Percentiles rank a stretch among this genome's conserved stretches.
Conservation (phyloP, 2,113 vertebrate species). For the Felis chaus region DNA sequence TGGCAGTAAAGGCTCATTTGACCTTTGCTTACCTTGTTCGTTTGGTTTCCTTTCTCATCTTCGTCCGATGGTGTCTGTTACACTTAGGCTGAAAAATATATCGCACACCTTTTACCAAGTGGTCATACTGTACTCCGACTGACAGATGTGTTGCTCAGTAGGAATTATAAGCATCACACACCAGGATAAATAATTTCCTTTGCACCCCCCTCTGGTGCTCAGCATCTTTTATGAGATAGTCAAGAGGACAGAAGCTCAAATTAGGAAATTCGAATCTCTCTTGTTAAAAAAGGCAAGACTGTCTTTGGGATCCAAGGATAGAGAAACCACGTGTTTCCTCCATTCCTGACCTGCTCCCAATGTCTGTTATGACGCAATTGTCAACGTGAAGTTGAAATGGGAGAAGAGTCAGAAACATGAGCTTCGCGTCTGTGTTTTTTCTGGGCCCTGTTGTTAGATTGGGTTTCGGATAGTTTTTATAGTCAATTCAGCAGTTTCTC, state of each 20-base stretch:
- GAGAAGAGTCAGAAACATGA: neutral
- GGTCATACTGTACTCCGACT: neutral
- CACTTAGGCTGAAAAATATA: neutral
- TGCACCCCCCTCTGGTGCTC: neutral
- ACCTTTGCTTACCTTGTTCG: neutral
- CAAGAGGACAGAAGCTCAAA: neutral
- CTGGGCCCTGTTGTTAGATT: slow-evolving; percentile 22
- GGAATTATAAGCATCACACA: neutral
- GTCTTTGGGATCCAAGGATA: neutral
- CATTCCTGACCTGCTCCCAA: neutral
- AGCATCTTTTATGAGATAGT: neutral
- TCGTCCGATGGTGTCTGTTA: neutral
- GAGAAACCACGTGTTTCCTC: neutral
- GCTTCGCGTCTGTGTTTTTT: slow-evolving; percentile 35
- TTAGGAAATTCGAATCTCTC: neutral
- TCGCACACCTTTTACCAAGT: neutral
- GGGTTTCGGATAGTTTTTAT: neutral
- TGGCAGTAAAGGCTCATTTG: neutral
- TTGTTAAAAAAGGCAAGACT: neutral
- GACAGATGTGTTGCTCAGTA: neutral
- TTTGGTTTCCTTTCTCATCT: neutral
- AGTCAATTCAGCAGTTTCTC: slow-evolving; percentile 46
- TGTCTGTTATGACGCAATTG: neutral
- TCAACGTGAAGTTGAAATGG: slow-evolving; percentile 32
- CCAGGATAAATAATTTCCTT: neutral